Conservation (phyloP, 1,140 invertebrate species). For the Caerostris extrusa region DNA sequence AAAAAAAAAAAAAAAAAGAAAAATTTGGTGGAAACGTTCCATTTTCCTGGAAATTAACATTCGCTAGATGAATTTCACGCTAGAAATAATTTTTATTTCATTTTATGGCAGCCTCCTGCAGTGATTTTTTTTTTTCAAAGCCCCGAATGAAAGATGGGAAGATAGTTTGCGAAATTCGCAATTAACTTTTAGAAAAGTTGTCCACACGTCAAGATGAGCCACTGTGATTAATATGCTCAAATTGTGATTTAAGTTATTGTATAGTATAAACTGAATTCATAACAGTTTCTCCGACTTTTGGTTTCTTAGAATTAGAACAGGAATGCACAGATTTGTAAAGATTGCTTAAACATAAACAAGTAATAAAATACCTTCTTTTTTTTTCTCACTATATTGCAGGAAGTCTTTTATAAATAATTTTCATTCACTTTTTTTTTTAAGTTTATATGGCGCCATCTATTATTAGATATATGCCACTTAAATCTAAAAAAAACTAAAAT, state of each 20-base stretch:
- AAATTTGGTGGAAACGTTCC: not conserved
- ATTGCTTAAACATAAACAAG: no score
- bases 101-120: not conserved
- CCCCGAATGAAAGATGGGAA: constrained; percentile 3
- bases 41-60: constrained; percentile 22
- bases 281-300: no score
- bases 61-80: not conserved
- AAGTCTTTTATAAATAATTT: no score
- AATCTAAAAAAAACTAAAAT: no score
- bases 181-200: not conserved
- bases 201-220: not conserved
- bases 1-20: not conserved
- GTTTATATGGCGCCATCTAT: no score
- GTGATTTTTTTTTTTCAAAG: constrained; percentile 8
- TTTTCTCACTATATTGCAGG: no score
- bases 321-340: no score
- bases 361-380: no score
- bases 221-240: not conserved
- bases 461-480: no score
- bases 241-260: not conserved
- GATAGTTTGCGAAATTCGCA: not conserved
- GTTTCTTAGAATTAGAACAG: no score
- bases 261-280: no score
- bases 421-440: no score
- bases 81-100: constrained; percentile 36